Percentiles rank a stretch among this genome's conserved stretches.
phyloP scores from a whole-genome alignment of 2,888 invertebrate genomes.

The Actias luna region DNA sequence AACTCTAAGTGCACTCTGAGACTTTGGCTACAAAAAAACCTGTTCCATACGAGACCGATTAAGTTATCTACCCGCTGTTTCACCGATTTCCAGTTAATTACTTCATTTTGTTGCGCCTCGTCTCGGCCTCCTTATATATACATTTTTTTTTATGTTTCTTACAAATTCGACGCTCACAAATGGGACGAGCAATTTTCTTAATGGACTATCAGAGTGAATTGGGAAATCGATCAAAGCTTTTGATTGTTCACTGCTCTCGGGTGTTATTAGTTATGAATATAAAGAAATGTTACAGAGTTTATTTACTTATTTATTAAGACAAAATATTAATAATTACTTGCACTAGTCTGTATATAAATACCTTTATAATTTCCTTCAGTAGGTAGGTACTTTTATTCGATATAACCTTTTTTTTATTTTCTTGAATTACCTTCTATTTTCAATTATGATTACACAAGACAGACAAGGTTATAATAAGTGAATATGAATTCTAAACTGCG shows the following conservation, averaged over 20 bases:
- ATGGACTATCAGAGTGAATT: constrained; percentile 48
- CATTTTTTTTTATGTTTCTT: constrained; percentile 16
- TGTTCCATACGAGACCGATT: constrained; percentile 50
- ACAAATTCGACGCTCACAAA: constrained; percentile 35
- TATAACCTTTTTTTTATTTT: too few species aligned
- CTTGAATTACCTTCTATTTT: too few species aligned
- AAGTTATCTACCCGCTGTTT: constrained; percentile 69
- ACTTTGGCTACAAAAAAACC: background rate
- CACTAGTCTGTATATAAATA: too few species aligned
- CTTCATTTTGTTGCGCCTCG: constrained; percentile 58
- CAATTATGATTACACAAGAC: too few species aligned
- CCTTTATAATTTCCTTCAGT: too few species aligned
- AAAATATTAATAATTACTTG: too few species aligned
- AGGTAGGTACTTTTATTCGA: too few species aligned
- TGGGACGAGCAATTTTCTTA: constrained; percentile 70
- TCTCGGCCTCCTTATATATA: constrained; percentile 10
- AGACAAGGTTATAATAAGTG: too few species aligned
- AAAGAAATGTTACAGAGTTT: too few species aligned
- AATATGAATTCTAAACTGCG: too few species aligned
- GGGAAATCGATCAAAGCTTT: constrained; percentile 35
- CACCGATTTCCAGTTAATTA: constrained; percentile 74
- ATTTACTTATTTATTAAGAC: too few species aligned
- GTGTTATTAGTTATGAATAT: background rate
- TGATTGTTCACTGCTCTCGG: constrained; percentile 22
- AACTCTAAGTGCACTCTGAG: background rate